A percentile compares a stretch with the other conserved stretches of the same genome.
Evolutionary conservation across 1,140 invertebrate genomes (phyloP).

Genomic region (Marisa cornuarietis): DNA sequence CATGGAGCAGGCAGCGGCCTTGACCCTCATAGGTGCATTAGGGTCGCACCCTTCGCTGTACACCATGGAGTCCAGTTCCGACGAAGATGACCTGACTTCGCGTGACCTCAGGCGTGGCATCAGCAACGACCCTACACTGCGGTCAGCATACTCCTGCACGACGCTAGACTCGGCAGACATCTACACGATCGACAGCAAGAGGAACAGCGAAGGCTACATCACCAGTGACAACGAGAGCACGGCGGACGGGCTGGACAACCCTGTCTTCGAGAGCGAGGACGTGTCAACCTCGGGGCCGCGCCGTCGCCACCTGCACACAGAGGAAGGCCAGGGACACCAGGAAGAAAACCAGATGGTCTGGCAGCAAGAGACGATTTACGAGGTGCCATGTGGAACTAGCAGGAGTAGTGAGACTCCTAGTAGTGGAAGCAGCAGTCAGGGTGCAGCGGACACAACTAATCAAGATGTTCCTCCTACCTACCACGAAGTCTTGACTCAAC

Average conservation of each 20-base stretch:
- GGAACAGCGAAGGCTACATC: not conserved
- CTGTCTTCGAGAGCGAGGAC: slow-evolving; percentile 18
- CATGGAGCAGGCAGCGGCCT: slow-evolving; percentile 35
- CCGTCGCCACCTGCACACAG: not conserved
- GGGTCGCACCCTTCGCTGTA: slow-evolving; percentile 35
- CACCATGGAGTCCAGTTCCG: slow-evolving; percentile 37
- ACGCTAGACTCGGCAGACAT: slow-evolving; percentile 7
- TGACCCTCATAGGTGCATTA: slow-evolving; percentile 37
- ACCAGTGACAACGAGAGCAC: slow-evolving; percentile 14
- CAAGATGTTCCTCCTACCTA: slow-evolving; percentile 15
- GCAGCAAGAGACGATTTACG: not conserved
- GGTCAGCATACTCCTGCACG: slow-evolving; percentile 6
- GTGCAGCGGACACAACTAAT: not conserved
- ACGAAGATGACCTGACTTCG: slow-evolving; percentile 42
- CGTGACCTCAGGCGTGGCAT: slow-evolving; percentile 1
- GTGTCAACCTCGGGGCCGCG: too few relatives aligned
- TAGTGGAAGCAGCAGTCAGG: slow-evolving; percentile 4
- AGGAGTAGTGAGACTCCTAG: not conserved
- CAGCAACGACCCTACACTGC: slow-evolving; percentile 12
- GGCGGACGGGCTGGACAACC: slow-evolving; percentile 21
- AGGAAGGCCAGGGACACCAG: not conserved
- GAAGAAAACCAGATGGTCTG: not conserved
- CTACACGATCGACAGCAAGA: slow-evolving; percentile 15
- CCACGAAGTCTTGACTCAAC: slow-evolving; percentile 18
- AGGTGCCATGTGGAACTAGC: slow-evolving; percentile 1